Conservation (phyloP, 2,797 vertebrate species). For the Hemibagrus guttatus region DNA sequence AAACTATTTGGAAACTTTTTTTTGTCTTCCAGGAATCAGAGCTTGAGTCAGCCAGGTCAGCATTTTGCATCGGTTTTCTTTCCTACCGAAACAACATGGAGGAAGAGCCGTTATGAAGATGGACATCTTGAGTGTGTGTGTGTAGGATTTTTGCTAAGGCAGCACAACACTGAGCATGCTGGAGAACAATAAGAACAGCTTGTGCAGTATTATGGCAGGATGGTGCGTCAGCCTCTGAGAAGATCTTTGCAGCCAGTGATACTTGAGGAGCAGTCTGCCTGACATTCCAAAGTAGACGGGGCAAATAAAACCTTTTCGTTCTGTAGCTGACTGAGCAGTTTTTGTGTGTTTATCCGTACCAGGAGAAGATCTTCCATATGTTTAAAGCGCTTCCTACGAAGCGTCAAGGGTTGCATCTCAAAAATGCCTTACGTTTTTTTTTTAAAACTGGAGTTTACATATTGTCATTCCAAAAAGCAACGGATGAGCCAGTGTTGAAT, state of each 20-base stretch:
- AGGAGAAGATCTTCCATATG: conserved; percentile 47
- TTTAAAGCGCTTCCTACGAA: conserved; percentile 61
- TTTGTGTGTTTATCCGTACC: conserved; percentile 47
- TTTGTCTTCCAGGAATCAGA: conserved; percentile 47
- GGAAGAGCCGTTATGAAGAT: conserved; percentile 25
- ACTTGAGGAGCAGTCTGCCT: conserved; percentile 62
- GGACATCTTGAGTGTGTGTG: background rate
- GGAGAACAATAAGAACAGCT: conserved; percentile 62
- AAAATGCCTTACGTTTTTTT: conserved; percentile 68
- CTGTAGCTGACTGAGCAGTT: conserved; percentile 69
- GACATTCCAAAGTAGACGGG: conserved; percentile 74
- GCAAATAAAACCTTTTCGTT: conserved; percentile 61
- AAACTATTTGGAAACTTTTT: background rate
- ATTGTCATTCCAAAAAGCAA: conserved; percentile 62
- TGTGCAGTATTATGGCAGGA: conserved; percentile 67
- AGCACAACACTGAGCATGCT: conserved; percentile 26
- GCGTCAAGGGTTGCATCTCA: conserved; percentile 66
- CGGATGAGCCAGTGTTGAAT: conserved; percentile 52
- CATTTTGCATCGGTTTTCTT: conserved; percentile 22
- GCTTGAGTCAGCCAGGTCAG: conserved; percentile 47
- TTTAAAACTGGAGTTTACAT: conserved; percentile 68
- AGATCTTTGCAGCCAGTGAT: conserved; percentile 59
- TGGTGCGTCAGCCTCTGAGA: conserved; percentile 41
- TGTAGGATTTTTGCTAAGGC: conserved; percentile 36
- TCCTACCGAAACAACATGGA: conserved; percentile 36